Conservation (phyloP, 2,113 vertebrate genomes). For the Cisticola juncidis region DNA sequence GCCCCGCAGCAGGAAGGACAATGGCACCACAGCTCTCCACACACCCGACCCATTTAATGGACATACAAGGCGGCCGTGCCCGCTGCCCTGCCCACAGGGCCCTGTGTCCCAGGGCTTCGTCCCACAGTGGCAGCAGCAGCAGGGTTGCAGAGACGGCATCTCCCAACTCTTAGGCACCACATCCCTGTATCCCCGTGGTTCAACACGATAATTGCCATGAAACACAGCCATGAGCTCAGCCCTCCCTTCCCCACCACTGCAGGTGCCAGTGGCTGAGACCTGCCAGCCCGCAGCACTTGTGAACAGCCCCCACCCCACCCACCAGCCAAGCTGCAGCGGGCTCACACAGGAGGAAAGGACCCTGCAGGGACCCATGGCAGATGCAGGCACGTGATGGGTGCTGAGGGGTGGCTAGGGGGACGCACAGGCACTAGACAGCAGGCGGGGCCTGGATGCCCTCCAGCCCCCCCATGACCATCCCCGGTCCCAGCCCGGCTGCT, state of each 20-base stretch:
- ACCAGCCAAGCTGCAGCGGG: neutral
- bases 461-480: neutral
- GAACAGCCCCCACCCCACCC: neutral
- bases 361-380: neutral
- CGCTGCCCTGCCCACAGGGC: neutral
- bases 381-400: neutral
- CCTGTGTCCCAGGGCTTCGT: accelerated
- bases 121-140: neutral
- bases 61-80: neutral
- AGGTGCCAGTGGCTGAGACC: neutral
- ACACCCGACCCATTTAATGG: slow-evolving; percentile 42
- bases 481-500: neutral
- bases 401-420: neutral
- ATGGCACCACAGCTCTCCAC: neutral
- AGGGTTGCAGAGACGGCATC: neutral
- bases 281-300: neutral
- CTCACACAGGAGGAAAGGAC: neutral
- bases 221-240: accelerated
- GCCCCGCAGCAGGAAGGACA: neutral
- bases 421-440: neutral
- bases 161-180: neutral
- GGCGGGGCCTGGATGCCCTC: neutral
- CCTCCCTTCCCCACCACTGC: neutral
- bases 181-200: neutral
- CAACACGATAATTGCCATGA: neutral